These are phyloP conservation scores for Hyles vespertilio DNA, from an alignment of 1,140 invertebrate genomes.

Conservation along the genomic window DNA sequence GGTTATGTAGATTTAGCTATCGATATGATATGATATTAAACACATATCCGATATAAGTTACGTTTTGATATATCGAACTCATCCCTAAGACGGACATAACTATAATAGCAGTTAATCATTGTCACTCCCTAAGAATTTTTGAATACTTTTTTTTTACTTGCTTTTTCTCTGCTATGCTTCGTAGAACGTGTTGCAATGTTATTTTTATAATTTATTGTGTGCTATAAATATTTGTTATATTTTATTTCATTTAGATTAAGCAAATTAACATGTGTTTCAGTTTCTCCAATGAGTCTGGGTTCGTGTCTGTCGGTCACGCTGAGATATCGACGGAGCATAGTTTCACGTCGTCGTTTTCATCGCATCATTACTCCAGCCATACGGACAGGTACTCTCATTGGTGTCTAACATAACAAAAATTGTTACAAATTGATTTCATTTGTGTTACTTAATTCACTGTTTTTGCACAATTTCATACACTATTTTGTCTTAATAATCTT, in stretches of 20 bases:
- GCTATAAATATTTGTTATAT: conserved; percentile 4
- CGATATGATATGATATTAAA: too few species aligned
- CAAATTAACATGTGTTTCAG: conserved; percentile 24
- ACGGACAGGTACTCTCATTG: conserved; percentile 54
- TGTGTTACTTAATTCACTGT: conserved; percentile 19
- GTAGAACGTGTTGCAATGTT: not conserved
- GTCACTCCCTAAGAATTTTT: too few species aligned
- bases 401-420: not conserved
- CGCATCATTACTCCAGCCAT: conserved; percentile 66
- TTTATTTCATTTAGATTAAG: conserved; percentile 1
- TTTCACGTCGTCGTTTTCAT: conserved; percentile 62
- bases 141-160: too few species aligned
- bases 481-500: conserved; percentile 12
- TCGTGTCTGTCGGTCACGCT: conserved; percentile 81
- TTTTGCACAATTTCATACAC: conserved; percentile 22
- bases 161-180: too few species aligned
- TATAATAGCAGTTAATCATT: too few species aligned
- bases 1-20: too few species aligned
- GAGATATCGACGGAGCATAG: conserved; percentile 64
- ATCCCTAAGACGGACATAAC: too few species aligned
- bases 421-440: not conserved
- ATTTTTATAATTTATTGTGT: conserved; percentile 12
- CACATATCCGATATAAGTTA: too few species aligned
- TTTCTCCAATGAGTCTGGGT: conserved; percentile 80
- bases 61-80: too few species aligned